Base-by-base conservation (phyloP, 2,797 vertebrate species). In the Lepus townsendii region DNA sequence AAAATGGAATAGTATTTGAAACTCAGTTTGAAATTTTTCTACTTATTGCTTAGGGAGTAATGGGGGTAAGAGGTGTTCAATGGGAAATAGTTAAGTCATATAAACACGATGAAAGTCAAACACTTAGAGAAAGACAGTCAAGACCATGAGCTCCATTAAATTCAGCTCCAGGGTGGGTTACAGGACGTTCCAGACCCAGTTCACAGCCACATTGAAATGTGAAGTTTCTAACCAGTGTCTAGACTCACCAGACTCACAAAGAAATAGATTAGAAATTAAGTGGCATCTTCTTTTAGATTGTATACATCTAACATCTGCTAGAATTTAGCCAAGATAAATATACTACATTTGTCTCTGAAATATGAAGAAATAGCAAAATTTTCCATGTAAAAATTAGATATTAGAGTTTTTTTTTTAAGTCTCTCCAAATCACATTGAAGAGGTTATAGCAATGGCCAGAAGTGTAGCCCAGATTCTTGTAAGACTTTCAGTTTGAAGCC, bases 311-410 rank as follows among this genome's bases (percentile, higher is more conserved):
- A 84, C 54, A 26, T 90, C 84, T 73, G 82, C 84, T 88, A 91
- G 80, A 95, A 93, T 90, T 76, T 32, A 78, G 47, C 60, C 60
- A 93, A 91, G 80, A 90, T 88, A 94, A 95, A 96, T 52, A 75
- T 35, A 83, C 77, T 91, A 57, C 50, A 52, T 84, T 90, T 73
- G 30, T 90, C 78, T 85, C 83, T 88, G 57, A 96, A 95, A 52
- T 94, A 94, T 32, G 30, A 95, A 95, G 75, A 91, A n/a, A 50
- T 78, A 32, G 24, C n/a, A 78, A 82, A 60, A 7, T 75, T 89
- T 90, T 63, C 26, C 47, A 77, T 5, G 7, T 88, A 52, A 88
- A 17, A 91, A 87, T 77, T 69, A 91, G 94, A 88, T 68, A 72
- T 30, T 62, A 63, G 5, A 52, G 6, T 68, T 68, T 75, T 78